These are phyloP conservation scores for Malaclemys terrapin DNA, from an alignment of 2,113 vertebrate species.

Conservation along the genomic window DNA sequence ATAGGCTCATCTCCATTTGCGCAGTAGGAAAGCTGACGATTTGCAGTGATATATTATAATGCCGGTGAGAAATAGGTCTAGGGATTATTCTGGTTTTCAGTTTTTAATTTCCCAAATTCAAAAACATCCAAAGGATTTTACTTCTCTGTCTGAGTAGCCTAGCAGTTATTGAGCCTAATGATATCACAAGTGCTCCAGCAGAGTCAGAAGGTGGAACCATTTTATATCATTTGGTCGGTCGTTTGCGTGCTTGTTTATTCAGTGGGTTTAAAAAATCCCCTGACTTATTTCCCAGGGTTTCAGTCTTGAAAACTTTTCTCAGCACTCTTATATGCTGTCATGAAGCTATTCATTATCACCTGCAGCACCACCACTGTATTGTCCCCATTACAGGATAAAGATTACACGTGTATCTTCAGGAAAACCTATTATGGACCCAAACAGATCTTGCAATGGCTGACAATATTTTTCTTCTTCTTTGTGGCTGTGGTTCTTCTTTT, in stretches of 20 bases:
- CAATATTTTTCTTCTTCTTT: neutral
- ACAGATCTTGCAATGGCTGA: neutral
- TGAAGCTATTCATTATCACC: neutral
- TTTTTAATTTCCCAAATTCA: slow-evolving; percentile 46
- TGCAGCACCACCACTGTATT: neutral
- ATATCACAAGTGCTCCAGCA: fast-evolving
- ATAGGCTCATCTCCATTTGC: neutral
- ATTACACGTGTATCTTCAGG: neutral
- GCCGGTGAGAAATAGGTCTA: neutral
- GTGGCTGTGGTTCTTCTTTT: neutral
- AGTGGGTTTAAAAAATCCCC: neutral
- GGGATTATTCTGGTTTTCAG: slow-evolving; percentile 8
- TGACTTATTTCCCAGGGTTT: neutral
- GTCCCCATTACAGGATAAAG: neutral
- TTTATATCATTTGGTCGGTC: neutral
- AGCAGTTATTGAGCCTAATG: fast-evolving
- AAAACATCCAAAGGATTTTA: slow-evolving; percentile 43
- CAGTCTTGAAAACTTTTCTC: neutral
- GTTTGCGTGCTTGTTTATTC: neutral
- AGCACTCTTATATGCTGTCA: neutral
- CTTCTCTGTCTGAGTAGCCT: neutral
- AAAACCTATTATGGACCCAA: neutral
- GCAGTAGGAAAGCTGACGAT: neutral
- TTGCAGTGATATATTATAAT: neutral
- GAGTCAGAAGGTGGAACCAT: neutral